Evolutionary conservation across 2,113 vertebrate genomes (phyloP), one percentile per base, ranked within the genome.

Genomic region (Amazona guildingii): DNA sequence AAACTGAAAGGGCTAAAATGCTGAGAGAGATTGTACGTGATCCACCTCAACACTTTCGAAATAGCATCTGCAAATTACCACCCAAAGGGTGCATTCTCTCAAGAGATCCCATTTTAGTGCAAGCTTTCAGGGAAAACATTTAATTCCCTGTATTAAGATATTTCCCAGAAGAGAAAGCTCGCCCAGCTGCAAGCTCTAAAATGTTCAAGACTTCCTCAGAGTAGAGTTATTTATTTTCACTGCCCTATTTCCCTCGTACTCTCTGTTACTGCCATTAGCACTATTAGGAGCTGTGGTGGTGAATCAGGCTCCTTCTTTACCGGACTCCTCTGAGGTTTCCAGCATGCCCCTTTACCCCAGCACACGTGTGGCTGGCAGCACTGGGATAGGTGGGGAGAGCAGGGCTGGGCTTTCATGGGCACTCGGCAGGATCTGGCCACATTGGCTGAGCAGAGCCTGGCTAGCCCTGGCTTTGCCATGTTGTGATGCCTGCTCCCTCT

Each of bases 121-220:
- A 90, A 46, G 83, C 63, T 89, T 83, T 91, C 83, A 96, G 87
- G 68, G 55, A 81, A 95, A 87, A 73, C 35, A 70, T 82, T 94
- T 57, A 66, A 46, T 61, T 83, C 48, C n/a, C 39, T 95, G 12
- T 90, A 91, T 83, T 93, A 92, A 95, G 88, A 62, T 81, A n/a
- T 93, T 92, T 70, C 72, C 74, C 62, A 77, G 54, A 97, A 93
- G 7, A 91, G 57, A 59, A 59, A 59, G 61, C 63, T 94, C 33
- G 72, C 64, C 83, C 61, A 89, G 87, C 91, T 95, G 86, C 83
- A 95, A 61, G 62, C 74, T 95, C 67, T 94, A 70, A 93, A 95
- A 77, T 69, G 33, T 67, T 81, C 62, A 88, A 75, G 86, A 78
- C 55, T 75, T 83, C 79, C 41, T 78, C 62, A 74, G 59, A 94